Evolutionary conservation across 1,140 invertebrate genomes (phyloP).

Genomic region (Cherax quadricarinatus): DNA sequence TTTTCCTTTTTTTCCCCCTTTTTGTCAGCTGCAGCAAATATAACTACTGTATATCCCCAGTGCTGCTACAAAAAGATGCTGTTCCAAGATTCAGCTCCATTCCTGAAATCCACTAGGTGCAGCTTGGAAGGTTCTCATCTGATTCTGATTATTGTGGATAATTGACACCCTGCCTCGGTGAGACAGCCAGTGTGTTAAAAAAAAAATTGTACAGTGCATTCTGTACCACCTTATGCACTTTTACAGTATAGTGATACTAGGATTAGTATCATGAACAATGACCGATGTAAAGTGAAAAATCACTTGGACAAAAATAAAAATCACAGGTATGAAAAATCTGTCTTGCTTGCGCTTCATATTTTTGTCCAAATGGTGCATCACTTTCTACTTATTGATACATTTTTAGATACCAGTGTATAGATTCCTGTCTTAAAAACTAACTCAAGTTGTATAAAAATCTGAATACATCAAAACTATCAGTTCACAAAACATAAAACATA

Average conservation of each 20-base stretch:
- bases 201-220: neutral
- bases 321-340: no score
- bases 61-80: conserved; percentile 4
- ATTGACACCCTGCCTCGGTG: neutral
- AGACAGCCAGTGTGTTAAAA: no score
- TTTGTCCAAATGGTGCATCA: no score
- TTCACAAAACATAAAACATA: neutral
- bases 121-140: neutral
- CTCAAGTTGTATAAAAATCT: neutral
- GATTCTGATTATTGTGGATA: neutral
- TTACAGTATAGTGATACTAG: neutral
- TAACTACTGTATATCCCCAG: neutral
- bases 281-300: no score
- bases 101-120: neutral
- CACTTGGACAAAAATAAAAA: no score
- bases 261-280: no score
- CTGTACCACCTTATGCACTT: neutral
- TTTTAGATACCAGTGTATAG: neutral
- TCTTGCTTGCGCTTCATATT: no score
- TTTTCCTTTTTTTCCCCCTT: neutral
- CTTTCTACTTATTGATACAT: neutral
- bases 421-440: neutral
- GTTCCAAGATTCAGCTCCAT: conserved; percentile 1
- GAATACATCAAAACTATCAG: neutral
- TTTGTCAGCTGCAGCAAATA: neutral